Percentiles rank a stretch among this genome's conserved stretches.
phyloP scores from a whole-genome alignment of 2,888 invertebrate genomes.

The Chrysolina americana region DNA sequence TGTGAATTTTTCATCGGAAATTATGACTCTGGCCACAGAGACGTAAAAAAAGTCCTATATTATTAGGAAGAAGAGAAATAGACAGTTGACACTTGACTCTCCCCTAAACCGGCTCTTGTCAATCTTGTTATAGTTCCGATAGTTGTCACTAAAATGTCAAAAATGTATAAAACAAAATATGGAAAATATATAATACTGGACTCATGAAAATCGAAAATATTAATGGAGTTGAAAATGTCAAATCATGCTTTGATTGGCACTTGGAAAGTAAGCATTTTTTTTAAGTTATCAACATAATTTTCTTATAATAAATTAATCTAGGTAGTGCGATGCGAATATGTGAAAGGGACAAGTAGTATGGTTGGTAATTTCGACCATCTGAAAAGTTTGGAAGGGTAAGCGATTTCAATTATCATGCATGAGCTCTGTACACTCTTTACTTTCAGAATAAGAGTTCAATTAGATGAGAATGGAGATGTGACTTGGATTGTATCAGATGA shows the following conservation, averaged over 20 bases:
- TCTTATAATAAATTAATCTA: slow-evolving; percentile 16
- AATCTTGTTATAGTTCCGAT: too few relatives aligned
- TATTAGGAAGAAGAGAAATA: too few relatives aligned
- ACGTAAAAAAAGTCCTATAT: too few relatives aligned
- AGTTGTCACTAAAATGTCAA: too few relatives aligned
- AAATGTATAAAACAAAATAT: too few relatives aligned
- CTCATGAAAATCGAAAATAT: background rate
- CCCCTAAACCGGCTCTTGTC: too few relatives aligned
- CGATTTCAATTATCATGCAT: background rate
- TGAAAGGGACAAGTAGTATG: slow-evolving; percentile 22
- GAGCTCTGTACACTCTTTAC: slow-evolving; percentile 12
- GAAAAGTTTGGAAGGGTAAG: slow-evolving; percentile 36
- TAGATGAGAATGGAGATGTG: slow-evolving; percentile 77
- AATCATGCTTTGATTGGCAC: slow-evolving; percentile 70
- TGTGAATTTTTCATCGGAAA: too few relatives aligned
- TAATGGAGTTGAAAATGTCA: slow-evolving; percentile 56
- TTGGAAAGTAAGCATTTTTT: slow-evolving; percentile 71
- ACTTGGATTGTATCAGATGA: slow-evolving; percentile 75
- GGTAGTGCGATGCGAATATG: slow-evolving; percentile 37
- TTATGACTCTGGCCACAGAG: too few relatives aligned
- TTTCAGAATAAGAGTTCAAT: slow-evolving; percentile 69
- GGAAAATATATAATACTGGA: too few relatives aligned
- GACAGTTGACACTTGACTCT: too few relatives aligned
- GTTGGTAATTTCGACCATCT: slow-evolving; percentile 35
- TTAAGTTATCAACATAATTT: background rate